Evolutionary conservation across 2,113 vertebrate genomes (phyloP), one percentile per base, ranked within the genome.

Genomic region (Empidonax traillii): DNA sequence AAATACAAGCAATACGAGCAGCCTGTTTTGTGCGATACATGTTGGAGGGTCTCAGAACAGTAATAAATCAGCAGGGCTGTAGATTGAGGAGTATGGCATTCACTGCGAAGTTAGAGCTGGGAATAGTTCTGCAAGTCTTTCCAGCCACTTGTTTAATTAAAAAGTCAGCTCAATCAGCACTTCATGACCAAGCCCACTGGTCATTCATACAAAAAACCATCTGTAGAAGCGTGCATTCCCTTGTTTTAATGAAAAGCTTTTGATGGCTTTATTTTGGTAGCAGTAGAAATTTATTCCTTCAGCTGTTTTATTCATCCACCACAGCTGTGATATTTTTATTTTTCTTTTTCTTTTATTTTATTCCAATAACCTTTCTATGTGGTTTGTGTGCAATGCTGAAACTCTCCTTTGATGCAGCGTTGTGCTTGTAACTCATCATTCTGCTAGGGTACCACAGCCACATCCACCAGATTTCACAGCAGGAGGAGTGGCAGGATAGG

Each of bases 221-320:
- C 85, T 69, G 31, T 44, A 27, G 12, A 88, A 90, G 31, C 18
- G 62, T 61, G 37, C 0, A 0, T 56, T 67, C 69, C 19, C 35
- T 79, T 82, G 31, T 46, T 94, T 85, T 92, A 65, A 66, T 89
- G 30, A 93, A 95, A 87, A 94, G 61, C 33, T 77, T 83, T 89
- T 84, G 33, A 71, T 74, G 33, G 51, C 55, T 95, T 90, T 91
- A 43, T 91, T 96, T 94, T 94, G 33, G 71, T 89, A 89, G 58
- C 58, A 76, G 41, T 56, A 66, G 41, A 87, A 77, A 88, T 83
- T 10, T 83, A 73, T 83, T 94, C 47, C 14, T 95, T 80, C 78
- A 47, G 39, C 46, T 83, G 51, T 66, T 95, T 83, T 73, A 65
- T 91, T 95, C 46, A 58, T 77, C 46, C 77, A 73, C 35, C 51